Percentiles rank a stretch among this genome's conserved stretches.
phyloP scores from a whole-genome alignment of 2,888 invertebrate genomes.

The Eupithecia centaureata region DNA sequence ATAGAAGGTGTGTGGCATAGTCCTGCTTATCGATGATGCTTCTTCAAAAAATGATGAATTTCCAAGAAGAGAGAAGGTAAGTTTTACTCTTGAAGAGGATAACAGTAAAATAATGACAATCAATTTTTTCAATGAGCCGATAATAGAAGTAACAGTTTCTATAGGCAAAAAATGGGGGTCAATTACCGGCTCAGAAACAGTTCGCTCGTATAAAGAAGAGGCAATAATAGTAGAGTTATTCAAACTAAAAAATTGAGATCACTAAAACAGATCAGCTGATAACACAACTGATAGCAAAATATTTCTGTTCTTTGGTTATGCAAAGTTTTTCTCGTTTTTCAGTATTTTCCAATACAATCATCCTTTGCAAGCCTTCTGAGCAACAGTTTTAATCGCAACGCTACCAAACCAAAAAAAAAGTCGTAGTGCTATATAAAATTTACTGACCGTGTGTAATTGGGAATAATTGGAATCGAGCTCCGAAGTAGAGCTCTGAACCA shows the following conservation, averaged over 20 bases:
- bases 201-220: not conserved
- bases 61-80: not conserved
- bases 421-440: not conserved
- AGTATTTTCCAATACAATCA: not conserved
- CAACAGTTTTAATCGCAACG: not conserved
- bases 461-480: not conserved
- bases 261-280: not conserved
- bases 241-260: not conserved
- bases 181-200: constrained; percentile 8
- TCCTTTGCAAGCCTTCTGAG: not conserved
- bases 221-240: not conserved
- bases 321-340: no score
- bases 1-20: constrained; percentile 9
- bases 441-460: not conserved
- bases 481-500: not conserved
- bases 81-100: not conserved
- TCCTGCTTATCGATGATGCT: not conserved
- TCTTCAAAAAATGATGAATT: not conserved
- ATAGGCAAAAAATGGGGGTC: constrained; percentile 19
- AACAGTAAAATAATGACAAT: constrained; percentile 20
- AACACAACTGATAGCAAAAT: not conserved
- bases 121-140: constrained; percentile 14
- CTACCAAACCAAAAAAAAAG: not conserved
- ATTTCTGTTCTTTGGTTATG: not conserved
- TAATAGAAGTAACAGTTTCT: constrained; percentile 15